Evolutionary conservation across 2,888 invertebrate species (phyloP).

Genomic region (Eucriotettix oculatus): DNA sequence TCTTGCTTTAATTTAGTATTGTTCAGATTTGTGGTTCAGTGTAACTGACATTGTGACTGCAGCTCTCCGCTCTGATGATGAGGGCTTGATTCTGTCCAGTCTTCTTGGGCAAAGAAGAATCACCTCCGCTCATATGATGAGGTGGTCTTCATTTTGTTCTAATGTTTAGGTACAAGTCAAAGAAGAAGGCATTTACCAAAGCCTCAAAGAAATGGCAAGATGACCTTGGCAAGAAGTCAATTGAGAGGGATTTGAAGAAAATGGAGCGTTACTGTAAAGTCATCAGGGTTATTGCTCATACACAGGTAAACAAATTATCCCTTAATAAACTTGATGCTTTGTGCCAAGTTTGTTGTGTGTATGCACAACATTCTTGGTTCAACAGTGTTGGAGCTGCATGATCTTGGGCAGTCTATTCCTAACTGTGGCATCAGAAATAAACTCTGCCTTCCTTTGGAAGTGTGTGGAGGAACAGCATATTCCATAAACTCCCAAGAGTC

Average conservation of each 20-base stretch:
- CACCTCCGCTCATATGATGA: conserved; percentile 12
- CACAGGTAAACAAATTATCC: conserved; percentile 52
- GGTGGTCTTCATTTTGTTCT: conserved; percentile 3
- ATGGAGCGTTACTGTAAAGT: conserved; percentile 98
- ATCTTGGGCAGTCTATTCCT: conserved; percentile 12
- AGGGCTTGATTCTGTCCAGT: conserved; percentile 31
- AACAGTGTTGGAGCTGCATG: conserved; percentile 12
- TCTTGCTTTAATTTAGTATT: no score
- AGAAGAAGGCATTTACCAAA: conserved; percentile 99
- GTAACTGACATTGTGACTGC: neutral
- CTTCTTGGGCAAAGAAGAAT: neutral
- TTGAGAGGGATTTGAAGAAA: conserved; percentile 91
- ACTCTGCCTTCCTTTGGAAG: conserved; percentile 3
- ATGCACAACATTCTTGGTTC: neutral
- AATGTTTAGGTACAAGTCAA: conserved; percentile 81
- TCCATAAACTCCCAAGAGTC: conserved; percentile 11
- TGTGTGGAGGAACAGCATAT: conserved; percentile 13
- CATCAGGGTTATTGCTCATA: conserved; percentile 91
- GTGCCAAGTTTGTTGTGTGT: neutral
- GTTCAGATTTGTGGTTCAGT: no score
- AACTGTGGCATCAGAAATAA: conserved; percentile 13
- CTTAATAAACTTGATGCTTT: neutral
- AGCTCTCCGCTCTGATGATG: conserved; percentile 58
- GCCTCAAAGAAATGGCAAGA: conserved; percentile 98
- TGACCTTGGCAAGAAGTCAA: conserved; percentile 88